phyloP scores from a whole-genome alignment of 2,797 vertebrate genomes.

The Muraenolepis orangiensis region DNA sequence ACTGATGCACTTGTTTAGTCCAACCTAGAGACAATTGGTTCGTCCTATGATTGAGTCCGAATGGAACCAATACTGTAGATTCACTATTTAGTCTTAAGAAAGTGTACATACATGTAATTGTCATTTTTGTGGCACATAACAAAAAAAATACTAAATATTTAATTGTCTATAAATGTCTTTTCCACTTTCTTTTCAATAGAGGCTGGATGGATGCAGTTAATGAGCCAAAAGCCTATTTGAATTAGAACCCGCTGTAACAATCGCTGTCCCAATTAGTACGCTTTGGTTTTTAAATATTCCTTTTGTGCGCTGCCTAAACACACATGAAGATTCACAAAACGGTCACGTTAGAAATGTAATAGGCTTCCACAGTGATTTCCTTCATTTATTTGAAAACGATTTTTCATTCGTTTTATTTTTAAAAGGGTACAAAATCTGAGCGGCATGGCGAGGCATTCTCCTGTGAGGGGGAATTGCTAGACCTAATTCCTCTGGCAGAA shows the following conservation, averaged over 20 bases:
- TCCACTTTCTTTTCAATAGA: slow-evolving; percentile 62
- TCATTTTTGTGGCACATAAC: slow-evolving; percentile 25
- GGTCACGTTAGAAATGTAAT: slow-evolving; percentile 78
- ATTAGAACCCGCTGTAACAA: slow-evolving; percentile 69
- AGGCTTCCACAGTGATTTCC: slow-evolving; percentile 76
- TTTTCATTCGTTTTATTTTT: slow-evolving; percentile 38
- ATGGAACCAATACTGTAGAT: not conserved
- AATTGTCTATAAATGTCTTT: slow-evolving; percentile 61
- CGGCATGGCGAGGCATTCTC: slow-evolving; percentile 65
- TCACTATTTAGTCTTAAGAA: not conserved
- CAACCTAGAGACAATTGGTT: slow-evolving; percentile 6
- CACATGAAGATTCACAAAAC: slow-evolving; percentile 79
- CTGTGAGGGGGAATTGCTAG: slow-evolving; percentile 72
- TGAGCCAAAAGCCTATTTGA: slow-evolving; percentile 72
- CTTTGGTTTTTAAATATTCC: slow-evolving; percentile 73
- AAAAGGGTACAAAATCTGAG: slow-evolving; percentile 67
- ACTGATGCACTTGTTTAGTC: not conserved
- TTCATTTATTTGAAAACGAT: slow-evolving; percentile 77
- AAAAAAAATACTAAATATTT: slow-evolving; percentile 47
- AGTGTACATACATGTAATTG: slow-evolving; percentile 9
- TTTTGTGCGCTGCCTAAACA: slow-evolving; percentile 76
- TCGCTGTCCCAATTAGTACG: slow-evolving; percentile 72
- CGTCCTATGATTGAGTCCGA: not conserved
- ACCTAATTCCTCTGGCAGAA: slow-evolving; percentile 81
- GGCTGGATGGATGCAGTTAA: slow-evolving; percentile 69